Conservation (phyloP, 2,888 invertebrate species). For the Candidula unifasciata region DNA sequence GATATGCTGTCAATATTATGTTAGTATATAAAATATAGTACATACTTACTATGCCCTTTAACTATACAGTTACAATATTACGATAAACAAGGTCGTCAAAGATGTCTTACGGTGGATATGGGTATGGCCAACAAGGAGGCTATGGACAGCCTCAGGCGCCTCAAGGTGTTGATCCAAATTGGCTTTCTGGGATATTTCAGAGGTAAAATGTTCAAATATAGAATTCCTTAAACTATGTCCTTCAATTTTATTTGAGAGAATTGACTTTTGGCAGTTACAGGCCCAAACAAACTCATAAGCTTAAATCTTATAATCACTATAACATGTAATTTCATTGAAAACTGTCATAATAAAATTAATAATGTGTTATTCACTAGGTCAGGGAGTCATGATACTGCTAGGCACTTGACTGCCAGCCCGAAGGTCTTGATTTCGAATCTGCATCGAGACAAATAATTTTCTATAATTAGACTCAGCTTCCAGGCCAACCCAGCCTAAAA, state of each 20-base stretch:
- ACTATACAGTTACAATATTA: not conserved
- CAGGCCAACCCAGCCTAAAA: too few relatives aligned
- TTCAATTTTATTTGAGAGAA: not conserved
- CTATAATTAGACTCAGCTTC: too few relatives aligned
- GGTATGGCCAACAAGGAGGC: constrained; percentile 62
- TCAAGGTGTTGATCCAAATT: constrained; percentile 64
- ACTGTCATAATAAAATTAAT: too few relatives aligned
- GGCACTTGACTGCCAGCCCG: too few relatives aligned
- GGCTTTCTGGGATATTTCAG: constrained; percentile 68
- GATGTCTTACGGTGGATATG: constrained; percentile 53
- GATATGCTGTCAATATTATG: not conserved
- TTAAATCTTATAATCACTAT: too few relatives aligned
- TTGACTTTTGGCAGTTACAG: too few relatives aligned
- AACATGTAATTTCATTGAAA: too few relatives aligned
- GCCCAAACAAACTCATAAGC: too few relatives aligned
- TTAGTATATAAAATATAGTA: not conserved
- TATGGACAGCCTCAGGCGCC: constrained; percentile 56
- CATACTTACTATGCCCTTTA: not conserved
- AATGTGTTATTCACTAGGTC: too few relatives aligned
- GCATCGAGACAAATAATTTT: too few relatives aligned
- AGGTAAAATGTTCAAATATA: constrained; percentile 57
- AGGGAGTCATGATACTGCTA: too few relatives aligned
- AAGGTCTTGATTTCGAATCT: too few relatives aligned
- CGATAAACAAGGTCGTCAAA: not conserved
- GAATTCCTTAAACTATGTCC: not conserved